Percentiles rank a stretch among this genome's conserved stretches.
phyloP scores from a whole-genome alignment of 2,797 vertebrate genomes.

The Lepilemur ruficaudatus region DNA sequence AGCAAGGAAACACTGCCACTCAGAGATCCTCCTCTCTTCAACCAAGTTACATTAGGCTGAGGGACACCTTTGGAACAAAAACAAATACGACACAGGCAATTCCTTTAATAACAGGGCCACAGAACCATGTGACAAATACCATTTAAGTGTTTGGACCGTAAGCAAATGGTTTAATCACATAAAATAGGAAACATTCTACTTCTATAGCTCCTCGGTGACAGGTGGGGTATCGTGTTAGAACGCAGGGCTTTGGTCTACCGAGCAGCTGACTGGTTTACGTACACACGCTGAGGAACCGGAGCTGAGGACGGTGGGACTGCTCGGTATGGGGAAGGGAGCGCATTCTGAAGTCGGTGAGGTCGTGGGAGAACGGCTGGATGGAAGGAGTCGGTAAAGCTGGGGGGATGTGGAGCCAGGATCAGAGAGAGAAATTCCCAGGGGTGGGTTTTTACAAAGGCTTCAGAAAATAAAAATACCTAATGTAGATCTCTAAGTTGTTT shows the following conservation, averaged over 20 bases:
- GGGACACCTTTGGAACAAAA: slow-evolving; percentile 88
- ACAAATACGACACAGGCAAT: slow-evolving; percentile 57
- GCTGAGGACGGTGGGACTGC: neutral
- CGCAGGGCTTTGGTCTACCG: neutral
- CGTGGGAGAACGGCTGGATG: too few relatives aligned
- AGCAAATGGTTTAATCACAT: neutral
- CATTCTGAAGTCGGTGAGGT: neutral
- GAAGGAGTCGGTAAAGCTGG: neutral
- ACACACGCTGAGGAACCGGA: neutral
- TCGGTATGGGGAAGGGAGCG: neutral
- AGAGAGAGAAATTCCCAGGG: neutral
- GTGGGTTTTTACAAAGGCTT: neutral
- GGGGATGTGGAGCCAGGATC: neutral
- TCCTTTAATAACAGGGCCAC: slow-evolving; percentile 54
- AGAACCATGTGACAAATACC: neutral
- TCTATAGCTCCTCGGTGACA: neutral
- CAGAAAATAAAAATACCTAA: neutral
- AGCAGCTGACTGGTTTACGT: neutral
- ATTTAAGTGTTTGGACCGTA: neutral
- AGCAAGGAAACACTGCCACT: slow-evolving; percentile 76
- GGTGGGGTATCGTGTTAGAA: too few relatives aligned
- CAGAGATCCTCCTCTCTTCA: slow-evolving; percentile 82
- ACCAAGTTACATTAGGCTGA: slow-evolving; percentile 88
- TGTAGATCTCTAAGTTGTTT: neutral
- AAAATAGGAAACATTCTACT: neutral